Base-by-base conservation (phyloP, 2,797 vertebrate genomes). In the Neoniphon sammara region DNA sequence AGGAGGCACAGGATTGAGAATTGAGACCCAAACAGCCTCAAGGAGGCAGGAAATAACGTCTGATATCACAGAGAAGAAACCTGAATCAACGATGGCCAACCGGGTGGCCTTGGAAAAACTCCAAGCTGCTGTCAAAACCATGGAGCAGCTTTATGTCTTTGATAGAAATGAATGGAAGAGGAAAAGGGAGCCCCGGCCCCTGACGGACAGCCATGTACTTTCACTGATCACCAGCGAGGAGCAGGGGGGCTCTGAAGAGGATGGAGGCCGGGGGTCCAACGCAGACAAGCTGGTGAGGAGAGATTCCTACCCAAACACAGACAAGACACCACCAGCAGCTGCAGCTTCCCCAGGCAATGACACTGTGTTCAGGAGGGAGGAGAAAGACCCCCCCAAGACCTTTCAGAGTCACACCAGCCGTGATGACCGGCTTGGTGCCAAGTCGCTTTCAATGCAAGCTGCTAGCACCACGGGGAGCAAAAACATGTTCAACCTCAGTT, bases 131-230 rank as follows among this genome's bases (percentile, higher is more conserved):
- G 97, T 99, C 69, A 94, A 97, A 70, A 98, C 96, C 52, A 99
- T 99, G 98, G 97, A 99, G 69, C 95, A 98, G 76, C 93, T 98
- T 0, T 99, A 98, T 47, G 95, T 96, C n/a, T 98, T 96, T 84
- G 94, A 95, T 50, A 94, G 91, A 55, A 95, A 97, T 0, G 96
- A 98, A 69, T 99, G 97, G 97, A 98, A 96, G 64, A 94, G 97
- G 70, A 98, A 95, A 83, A 93, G 89, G 0, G 89, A 96, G 44
- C 92, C 94, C 0, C 82, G 84, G 50, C 94, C 88, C 0, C 63
- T 97, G 73, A 92, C 82, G 0, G 96, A 95, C 85, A 97, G 97
- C 86, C 96, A 97, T 0, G 94, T 98, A 69, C 94, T 97, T 1
- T 95, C 97, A 0, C 91, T 98, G 58, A 95, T 98, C 31, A 76